Conservation (phyloP, 2,113 vertebrate genomes). For the Laterallus jamaicensis region DNA sequence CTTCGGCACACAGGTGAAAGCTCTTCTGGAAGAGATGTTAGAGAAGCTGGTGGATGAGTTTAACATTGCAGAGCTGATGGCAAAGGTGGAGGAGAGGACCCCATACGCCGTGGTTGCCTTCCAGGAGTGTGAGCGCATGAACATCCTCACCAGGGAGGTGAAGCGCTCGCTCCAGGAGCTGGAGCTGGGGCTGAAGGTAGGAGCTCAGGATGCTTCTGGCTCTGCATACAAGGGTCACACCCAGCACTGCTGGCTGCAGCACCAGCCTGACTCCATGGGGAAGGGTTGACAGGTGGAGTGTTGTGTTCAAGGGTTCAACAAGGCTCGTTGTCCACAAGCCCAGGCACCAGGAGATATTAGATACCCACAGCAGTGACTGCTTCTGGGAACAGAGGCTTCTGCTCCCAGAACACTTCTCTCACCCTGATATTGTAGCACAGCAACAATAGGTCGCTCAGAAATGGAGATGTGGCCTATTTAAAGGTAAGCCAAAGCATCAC, state of each 20-base stretch:
- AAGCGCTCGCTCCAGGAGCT: conserved; percentile 84
- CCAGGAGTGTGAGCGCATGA: conserved; percentile 96
- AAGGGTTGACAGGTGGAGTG: background rate
- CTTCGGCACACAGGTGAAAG: conserved; percentile 79
- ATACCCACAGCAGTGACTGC: background rate
- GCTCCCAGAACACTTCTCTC: background rate
- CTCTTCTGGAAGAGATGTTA: conserved; percentile 85
- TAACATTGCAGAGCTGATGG: conserved; percentile 85
- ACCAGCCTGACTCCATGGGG: background rate
- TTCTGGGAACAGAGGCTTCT: background rate
- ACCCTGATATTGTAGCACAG: background rate
- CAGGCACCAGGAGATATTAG: background rate
- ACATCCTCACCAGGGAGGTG: conserved; percentile 86
- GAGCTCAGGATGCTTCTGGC: background rate
- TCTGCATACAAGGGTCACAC: background rate
- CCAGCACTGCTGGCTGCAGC: background rate
- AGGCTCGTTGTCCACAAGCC: background rate
- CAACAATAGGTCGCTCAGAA: background rate
- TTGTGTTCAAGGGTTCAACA: background rate
- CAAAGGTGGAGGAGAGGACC: conserved; percentile 84
- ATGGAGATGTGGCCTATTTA: background rate
- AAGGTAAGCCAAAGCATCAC: background rate
- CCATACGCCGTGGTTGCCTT: conserved; percentile 89
- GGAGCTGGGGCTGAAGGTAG: conserved; percentile 88
- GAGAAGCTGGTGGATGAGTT: conserved; percentile 91